Base-by-base conservation (phyloP, 2,888 invertebrate genomes). In the Drosophila rubida region DNA sequence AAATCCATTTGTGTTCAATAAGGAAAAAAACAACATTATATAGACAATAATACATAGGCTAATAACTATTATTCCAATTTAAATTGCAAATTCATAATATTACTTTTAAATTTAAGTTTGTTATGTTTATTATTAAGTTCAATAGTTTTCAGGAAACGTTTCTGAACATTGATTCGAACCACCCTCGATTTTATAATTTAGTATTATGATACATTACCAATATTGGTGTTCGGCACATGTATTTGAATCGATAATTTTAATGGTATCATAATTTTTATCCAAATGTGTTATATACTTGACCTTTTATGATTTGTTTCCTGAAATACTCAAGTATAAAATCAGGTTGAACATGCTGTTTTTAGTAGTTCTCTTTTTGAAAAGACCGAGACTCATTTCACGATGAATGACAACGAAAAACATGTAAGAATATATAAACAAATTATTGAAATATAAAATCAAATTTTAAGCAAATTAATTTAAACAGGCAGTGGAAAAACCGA, bases 331-430 rank as follows among this genome's bases (percentile, higher is more conserved):
- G 32, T 37, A 37, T 37, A 37, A 37, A 37, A 37, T 13, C 35
- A 14, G 14, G 2, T 6, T 37, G 13, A 13, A 37, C 14, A 13
- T 2, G 13, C 22, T 30, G 53, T 53, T 39, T n/a, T 8, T 11
- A 9, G 8, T 8, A 19, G 16, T 41, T 19, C 9, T 9, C 13
- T 13, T 11, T 14, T 39, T 39, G 6, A 13, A 7, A 39, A 25
- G 1, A 3, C 2, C 16, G 0, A 13, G 19, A 1, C 27, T 42
- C 42, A n/a, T n/a, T 53, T 27, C n/a, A 51, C 23, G 0, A 80
- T 82, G 83, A 39, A 45, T 0, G 83, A 80, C 42, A 72, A 61
- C 48, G 62, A 75, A 0, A 42, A 67, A 14, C 54, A 75, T 25
- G 80, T 82, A 72, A 70, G 67, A n/a, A 44, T 44, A 25, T n/a